Conservation (phyloP, 2,113 vertebrate genomes). For the Centropus unirufus region DNA sequence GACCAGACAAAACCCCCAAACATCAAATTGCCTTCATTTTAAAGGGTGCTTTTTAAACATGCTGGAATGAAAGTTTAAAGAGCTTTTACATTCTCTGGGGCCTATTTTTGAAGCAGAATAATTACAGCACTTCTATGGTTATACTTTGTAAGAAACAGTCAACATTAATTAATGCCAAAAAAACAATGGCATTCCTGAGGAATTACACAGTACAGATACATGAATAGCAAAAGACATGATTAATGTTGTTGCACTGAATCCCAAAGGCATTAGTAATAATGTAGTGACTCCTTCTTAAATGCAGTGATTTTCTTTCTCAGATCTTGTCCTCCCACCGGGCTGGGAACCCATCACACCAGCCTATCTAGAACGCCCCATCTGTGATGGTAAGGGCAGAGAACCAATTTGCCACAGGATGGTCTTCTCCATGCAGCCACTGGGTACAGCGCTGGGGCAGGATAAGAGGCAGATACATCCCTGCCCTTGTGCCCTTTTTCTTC, state of each 20-base stretch:
- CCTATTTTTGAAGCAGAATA: conserved; percentile 55
- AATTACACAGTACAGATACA: conserved; percentile 73
- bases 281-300: conserved; percentile 45
- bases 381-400: not conserved
- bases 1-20: not conserved
- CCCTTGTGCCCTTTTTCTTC: not conserved
- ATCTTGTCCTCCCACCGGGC: not conserved
- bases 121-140: conserved; percentile 69
- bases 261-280: conserved; percentile 61
- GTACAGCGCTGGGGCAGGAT: not conserved
- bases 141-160: conserved; percentile 67
- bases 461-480: not conserved
- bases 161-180: conserved; percentile 74
- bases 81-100: conserved; percentile 32
- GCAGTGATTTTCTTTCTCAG: conserved; percentile 29
- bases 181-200: conserved; percentile 74
- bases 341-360: not conserved
- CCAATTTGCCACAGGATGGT: not conserved
- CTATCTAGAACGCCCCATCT: not conserved
- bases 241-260: conserved; percentile 73
- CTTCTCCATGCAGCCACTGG: not conserved
- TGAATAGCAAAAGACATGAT: conserved; percentile 66
- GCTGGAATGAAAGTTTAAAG: conserved; percentile 45
- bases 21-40: conserved; percentile 51
- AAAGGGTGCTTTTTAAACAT: conserved; percentile 43